Conservation (phyloP, 2,888 invertebrate species). For the Dascillus cervinus region DNA sequence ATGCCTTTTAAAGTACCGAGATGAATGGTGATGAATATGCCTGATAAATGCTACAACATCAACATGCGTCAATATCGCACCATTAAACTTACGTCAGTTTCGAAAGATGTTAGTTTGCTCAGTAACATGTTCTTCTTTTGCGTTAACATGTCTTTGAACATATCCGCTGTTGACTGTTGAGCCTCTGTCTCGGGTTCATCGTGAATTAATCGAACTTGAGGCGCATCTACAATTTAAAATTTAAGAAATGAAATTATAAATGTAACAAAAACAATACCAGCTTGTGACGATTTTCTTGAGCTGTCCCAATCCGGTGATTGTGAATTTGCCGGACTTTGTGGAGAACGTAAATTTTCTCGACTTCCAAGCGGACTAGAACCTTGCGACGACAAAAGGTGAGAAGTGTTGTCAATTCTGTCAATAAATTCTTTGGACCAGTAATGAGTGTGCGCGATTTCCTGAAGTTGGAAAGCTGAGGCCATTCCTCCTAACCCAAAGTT, state of each 20-base stretch:
- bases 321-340: constrained; percentile 51
- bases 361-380: constrained; percentile 62
- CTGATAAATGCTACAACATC: constrained; percentile 8
- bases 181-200: constrained; percentile 54
- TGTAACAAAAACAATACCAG: constrained; percentile 46
- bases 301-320: constrained; percentile 48
- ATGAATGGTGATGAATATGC: constrained; percentile 16
- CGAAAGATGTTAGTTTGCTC: constrained; percentile 82
- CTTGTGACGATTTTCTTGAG: constrained; percentile 61
- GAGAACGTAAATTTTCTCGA: constrained; percentile 58
- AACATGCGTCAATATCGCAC: constrained; percentile 2
- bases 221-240: constrained; percentile 41
- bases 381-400: constrained; percentile 38
- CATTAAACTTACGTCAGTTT: constrained; percentile 72
- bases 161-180: constrained; percentile 76
- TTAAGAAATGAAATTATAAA: no score
- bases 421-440: constrained; percentile 87
- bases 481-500: constrained; percentile 95
- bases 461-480: constrained; percentile 93
- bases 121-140: constrained; percentile 84
- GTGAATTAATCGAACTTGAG: constrained; percentile 53
- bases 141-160: constrained; percentile 89
- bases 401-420: constrained; percentile 42
- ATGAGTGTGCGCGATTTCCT: constrained; percentile 98
- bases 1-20: constrained; percentile 4